Percentiles rank a stretch among this genome's conserved stretches.
Conservation (phyloP, 1,140 invertebrate genomes). For the Coptotermes formosanus region DNA sequence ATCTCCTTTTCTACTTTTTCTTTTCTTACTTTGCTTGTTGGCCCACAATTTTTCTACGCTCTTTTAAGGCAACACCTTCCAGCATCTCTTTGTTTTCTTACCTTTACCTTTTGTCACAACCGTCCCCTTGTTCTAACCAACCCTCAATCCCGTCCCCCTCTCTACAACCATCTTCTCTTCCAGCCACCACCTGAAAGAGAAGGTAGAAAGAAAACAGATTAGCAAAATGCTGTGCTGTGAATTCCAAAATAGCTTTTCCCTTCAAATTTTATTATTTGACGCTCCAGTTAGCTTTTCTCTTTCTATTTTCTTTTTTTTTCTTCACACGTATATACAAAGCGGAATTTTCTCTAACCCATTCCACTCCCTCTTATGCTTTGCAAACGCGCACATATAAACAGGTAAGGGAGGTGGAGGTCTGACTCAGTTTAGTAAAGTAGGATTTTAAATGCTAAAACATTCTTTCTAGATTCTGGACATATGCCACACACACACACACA, state of each 20-base stretch:
- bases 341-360: neutral
- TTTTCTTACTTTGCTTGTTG: neutral
- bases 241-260: neutral
- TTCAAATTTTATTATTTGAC: conserved; percentile 12
- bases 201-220: neutral
- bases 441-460: neutral
- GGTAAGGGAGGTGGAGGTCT: neutral
- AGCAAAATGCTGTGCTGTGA: neutral
- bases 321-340: neutral
- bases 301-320: neutral
- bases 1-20: neutral
- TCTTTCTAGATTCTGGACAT: neutral
- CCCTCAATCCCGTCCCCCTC: neutral
- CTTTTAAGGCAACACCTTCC: neutral
- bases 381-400: neutral
- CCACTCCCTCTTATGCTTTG: neutral
- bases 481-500: neutral
- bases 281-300: neutral
- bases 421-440: neutral
- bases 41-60: neutral
- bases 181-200: neutral
- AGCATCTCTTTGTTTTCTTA: neutral
- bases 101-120: conserved; percentile 4
- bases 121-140: neutral
- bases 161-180: neutral